Evolutionary conservation across 2,888 invertebrate genomes (phyloP).

Genomic region (Carabus problematicus): DNA sequence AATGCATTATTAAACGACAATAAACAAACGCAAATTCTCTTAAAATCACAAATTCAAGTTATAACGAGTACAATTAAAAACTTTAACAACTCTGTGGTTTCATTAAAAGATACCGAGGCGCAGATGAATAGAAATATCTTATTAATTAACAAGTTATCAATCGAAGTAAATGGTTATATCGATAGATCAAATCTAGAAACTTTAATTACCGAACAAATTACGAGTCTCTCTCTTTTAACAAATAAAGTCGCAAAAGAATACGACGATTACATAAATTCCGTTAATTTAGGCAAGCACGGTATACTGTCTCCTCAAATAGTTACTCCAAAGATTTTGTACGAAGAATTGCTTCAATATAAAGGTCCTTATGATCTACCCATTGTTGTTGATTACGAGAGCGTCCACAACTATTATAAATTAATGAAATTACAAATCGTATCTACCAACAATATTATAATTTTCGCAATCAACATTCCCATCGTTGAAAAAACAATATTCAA

Average conservation of each 20-base stretch:
- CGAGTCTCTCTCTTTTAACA: slow-evolving; percentile 30
- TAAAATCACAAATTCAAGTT: slow-evolving; percentile 46
- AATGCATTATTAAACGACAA: slow-evolving; percentile 9
- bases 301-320: slow-evolving; percentile 43
- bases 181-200: slow-evolving; percentile 32
- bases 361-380: slow-evolving; percentile 41
- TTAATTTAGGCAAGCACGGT: slow-evolving; percentile 44
- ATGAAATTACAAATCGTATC: slow-evolving; percentile 28
- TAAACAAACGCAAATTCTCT: slow-evolving; percentile 36
- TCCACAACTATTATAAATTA: slow-evolving; percentile 32
- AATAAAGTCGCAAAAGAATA: slow-evolving; percentile 38
- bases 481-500: slow-evolving; percentile 37
- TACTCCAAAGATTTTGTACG: slow-evolving; percentile 37
- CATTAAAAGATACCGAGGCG: slow-evolving; percentile 37
- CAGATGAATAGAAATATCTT: slow-evolving; percentile 37
- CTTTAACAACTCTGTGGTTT: slow-evolving; percentile 43
- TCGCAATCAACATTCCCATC: slow-evolving; percentile 43
- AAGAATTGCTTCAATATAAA: slow-evolving; percentile 41
- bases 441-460: slow-evolving; percentile 36
- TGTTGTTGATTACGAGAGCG: slow-evolving; percentile 17
- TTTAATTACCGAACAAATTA: slow-evolving; percentile 30
- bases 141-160: slow-evolving; percentile 41
- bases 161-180: slow-evolving; percentile 18
- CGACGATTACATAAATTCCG: slow-evolving; percentile 42
- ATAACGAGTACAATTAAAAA: slow-evolving; percentile 44